Base-by-base conservation (phyloP, 2,888 invertebrate genomes). In the Pterobdella sp. region DNA sequence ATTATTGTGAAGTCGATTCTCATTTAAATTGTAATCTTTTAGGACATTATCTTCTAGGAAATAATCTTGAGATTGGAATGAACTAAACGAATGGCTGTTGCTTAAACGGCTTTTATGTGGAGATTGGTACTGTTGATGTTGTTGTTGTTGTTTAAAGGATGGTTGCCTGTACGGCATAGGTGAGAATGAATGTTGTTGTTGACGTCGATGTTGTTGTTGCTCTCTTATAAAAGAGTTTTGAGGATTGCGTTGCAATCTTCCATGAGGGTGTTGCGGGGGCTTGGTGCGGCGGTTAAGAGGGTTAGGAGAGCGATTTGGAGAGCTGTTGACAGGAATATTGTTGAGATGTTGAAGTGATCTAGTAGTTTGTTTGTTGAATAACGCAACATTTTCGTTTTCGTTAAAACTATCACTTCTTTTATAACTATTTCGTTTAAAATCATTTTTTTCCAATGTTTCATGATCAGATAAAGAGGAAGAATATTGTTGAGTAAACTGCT, bases 111-210 rank as follows among this genome's bases (percentile, higher is more conserved):
- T 26, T 3, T n/a, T n/a, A 26, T 56, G 60, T 4, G 60, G 7
- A n/a, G n/a, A n/a, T n/a, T n/a, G n/a, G n/a, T n/a, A n/a, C n/a
- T 56, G 60, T 56, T 56, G 60, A 4, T 56, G 7, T 56, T 56
- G 60, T 56, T 56, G 60, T n/a, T 56, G 60, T 56, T 56, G 7
- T 26, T 56, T 56, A 26, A 56, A 56, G n/a, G 60, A 56, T 56
- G 60, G n/a, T 22, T 56, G 60, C 26, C 60, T 56, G n/a, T 56
- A 56, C 4, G 60, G 14, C 60, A 56, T 56, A 3, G 60, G 60
- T 18, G 60, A 56, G 26, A 18, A 56, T n/a, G 60, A 56, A 56
- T 56, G 60, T 56, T 56, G 60, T 42, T 42, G 42, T 42, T 42
- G 42, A 14, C 42, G 42, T 42, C 18, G 42, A 7, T 42, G 42